These are phyloP conservation scores for Triplophysa bombifrons DNA, from an alignment of 2,797 vertebrate species.

Conservation along the genomic window DNA sequence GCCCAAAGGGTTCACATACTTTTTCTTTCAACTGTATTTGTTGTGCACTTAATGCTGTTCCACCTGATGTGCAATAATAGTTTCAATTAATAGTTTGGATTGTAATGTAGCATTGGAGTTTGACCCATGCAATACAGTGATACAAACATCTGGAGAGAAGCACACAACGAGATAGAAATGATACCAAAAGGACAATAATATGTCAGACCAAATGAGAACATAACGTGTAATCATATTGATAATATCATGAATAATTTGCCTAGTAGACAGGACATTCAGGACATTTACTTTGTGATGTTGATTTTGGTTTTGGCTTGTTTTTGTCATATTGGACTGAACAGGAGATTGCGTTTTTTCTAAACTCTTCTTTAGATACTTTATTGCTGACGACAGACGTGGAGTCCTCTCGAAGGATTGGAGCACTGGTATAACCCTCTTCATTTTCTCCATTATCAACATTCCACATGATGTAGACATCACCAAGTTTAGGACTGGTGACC, in stretches of 20 bases:
- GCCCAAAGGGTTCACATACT: too few relatives aligned
- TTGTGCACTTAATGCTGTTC: not conserved
- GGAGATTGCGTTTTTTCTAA: accelerated
- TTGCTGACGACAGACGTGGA: slow-evolving; percentile 4
- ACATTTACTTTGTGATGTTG: slow-evolving; percentile 23
- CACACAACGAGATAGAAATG: not conserved
- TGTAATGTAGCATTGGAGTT: not conserved
- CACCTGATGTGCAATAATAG: not conserved
- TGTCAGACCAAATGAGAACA: not conserved
- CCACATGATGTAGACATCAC: slow-evolving; percentile 34
- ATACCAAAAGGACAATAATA: slow-evolving; percentile 11
- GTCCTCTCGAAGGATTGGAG: not conserved
- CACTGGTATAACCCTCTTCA: not conserved
- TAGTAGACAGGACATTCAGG: accelerated
- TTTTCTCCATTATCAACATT: accelerated
- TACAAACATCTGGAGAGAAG: not conserved
- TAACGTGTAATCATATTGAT: not conserved
- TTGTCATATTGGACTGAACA: slow-evolving; percentile 1
- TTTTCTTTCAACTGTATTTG: too few relatives aligned
- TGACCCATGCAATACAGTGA: slow-evolving; percentile 1
- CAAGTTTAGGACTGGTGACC: slow-evolving; percentile 1
- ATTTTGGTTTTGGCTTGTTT: accelerated
- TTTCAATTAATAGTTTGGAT: too few relatives aligned
- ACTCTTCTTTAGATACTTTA: not conserved
- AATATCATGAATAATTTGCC: not conserved